Percentiles rank a stretch among this genome's conserved stretches.
These are phyloP conservation scores for Parnassius glacialis DNA, from an alignment of 2,888 invertebrate species.

Conservation along the genomic window DNA sequence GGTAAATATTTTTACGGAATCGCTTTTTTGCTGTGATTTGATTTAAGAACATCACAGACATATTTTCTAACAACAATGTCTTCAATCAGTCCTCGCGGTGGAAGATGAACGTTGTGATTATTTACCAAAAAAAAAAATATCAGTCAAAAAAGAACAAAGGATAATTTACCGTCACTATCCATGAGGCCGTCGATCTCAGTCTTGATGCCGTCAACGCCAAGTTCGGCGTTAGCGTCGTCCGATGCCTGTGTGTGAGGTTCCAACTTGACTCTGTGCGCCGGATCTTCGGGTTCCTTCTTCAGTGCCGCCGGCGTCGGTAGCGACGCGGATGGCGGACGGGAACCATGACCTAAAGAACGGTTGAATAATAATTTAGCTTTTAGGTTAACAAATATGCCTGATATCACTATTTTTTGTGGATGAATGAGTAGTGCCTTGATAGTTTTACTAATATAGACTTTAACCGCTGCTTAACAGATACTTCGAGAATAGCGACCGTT, in stretches of 20 bases:
- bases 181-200: constrained; percentile 78
- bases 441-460: no score
- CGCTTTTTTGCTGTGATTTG: no score
- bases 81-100: no score
- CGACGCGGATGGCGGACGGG: constrained; percentile 76
- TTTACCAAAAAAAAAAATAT: not conserved
- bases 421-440: no score
- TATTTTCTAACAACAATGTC: no score
- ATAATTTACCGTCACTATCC: constrained; percentile 67
- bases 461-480: no score
- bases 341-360: constrained; percentile 63
- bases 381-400: no score
- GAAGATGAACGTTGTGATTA: no score
- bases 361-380: constrained; percentile 5
- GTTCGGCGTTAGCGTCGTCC: constrained; percentile 63
- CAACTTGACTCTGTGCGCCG: constrained; percentile 71
- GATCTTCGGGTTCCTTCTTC: constrained; percentile 74
- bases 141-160: not conserved
- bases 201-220: constrained; percentile 76
- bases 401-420: no score
- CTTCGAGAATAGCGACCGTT: no score
- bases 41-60: no score
- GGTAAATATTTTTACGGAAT: no score
- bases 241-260: constrained; percentile 69
- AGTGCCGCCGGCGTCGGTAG: constrained; percentile 75